Evolutionary conservation across 2,888 invertebrate species (phyloP), one percentile per base, ranked within the genome.

Genomic region (Drosophila incognita): DNA sequence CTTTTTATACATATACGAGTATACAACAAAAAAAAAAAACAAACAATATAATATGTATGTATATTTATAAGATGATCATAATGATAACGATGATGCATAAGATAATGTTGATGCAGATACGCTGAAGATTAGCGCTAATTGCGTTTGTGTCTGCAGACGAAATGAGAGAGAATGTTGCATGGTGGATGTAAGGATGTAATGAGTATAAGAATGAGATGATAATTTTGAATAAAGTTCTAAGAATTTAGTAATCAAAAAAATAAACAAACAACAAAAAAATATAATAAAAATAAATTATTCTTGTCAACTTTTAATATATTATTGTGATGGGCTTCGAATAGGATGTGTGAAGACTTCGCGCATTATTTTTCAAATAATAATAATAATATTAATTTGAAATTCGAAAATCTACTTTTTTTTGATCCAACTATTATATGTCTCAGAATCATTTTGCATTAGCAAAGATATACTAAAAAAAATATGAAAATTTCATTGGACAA

Each of bases 1-100:
- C 87, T 91, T 84, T 83, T 91, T 91, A 80, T 80, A 79, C 90
- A 96, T 92, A 91, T 90, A 87, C 82, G 76, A 89, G 83, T 89
- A 90, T 90, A 91, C 85, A 89, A 81, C 76, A 70, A 72, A 54
- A 49, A 58, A n/a, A n/a, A 66, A 52, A 58, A 69, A 63, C 46
- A 81, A 68, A 79, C 63, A 69, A 79, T 72, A 79, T 79, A 69
- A 82, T 72, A 75, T 79, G 69, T 81, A 81, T 82, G 75, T 81
- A 81, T 82, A 80, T 80, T 79, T 82, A 78, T 81, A 80, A 81
- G 81, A 24, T 40, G 35, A 60, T 35, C 40, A 65, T 49, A 15
- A 72, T 57, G 53, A 68, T 61, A 58, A 76, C 60, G 52, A 60
- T 60, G 18, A 62, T 58, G 33, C 35, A 51, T 42, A 61, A 35